These are phyloP conservation scores for Rhinopomastus cyanomelas DNA, from an alignment of 2,113 vertebrate genomes.

Conservation along the genomic window DNA sequence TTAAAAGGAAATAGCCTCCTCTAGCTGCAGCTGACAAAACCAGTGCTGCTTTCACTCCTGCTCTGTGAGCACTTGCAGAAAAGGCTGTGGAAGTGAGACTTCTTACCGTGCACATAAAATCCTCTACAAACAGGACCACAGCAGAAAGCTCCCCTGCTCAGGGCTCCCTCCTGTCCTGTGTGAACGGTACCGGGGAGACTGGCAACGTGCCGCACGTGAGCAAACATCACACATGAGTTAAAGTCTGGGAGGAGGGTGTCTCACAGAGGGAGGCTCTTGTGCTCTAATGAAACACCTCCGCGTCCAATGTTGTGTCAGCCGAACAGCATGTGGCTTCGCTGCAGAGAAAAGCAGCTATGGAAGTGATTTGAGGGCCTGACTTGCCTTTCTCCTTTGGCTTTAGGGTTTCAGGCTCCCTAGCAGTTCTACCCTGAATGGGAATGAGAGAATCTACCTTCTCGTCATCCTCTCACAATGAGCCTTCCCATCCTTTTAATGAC, in stretches of 20 bases:
- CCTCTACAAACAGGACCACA: background rate
- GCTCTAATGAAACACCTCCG: constrained; percentile 68
- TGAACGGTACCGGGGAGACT: background rate
- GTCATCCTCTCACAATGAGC: constrained; percentile 31
- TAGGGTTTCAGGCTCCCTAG: constrained; percentile 16
- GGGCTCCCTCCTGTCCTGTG: background rate
- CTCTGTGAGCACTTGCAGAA: background rate
- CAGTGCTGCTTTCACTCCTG: background rate
- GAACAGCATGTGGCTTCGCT: constrained; percentile 64
- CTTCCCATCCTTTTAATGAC: constrained; percentile 20
- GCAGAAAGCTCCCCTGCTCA: constrained; percentile 1
- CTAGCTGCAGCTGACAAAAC: background rate
- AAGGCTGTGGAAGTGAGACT: background rate
- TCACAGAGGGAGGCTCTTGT: constrained; percentile 41
- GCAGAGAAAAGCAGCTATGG: constrained; percentile 50
- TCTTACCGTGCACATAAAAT: background rate
- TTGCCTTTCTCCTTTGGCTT: constrained; percentile 40
- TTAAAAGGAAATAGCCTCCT: background rate
- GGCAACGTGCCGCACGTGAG: background rate
- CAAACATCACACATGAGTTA: background rate
- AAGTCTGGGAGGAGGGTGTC: constrained; percentile 17
- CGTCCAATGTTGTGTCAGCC: constrained; percentile 52
- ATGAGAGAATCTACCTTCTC: constrained; percentile 58
- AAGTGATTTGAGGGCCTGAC: constrained; percentile 21
- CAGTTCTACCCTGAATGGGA: constrained; percentile 5